A percentile compares a stretch with the other conserved stretches of the same genome.
phyloP scores from a whole-genome alignment of 2,797 vertebrate species.

The Adrianichthys oophorus region DNA sequence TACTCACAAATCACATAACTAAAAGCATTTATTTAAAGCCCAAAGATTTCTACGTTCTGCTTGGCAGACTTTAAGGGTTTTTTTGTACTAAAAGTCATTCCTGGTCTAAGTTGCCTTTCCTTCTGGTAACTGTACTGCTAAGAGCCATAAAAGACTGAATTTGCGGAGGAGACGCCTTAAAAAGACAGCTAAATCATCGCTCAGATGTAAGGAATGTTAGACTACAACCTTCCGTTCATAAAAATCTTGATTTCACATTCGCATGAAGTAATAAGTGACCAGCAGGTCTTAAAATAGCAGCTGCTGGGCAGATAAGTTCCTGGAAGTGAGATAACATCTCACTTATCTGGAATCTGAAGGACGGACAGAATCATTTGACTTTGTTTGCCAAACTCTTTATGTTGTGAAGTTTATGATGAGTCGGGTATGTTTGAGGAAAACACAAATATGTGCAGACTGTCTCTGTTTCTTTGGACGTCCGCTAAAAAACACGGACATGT shows the following conservation, averaged over 20 bases:
- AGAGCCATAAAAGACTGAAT: constrained; percentile 8
- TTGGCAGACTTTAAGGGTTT: not conserved
- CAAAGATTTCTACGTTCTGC: constrained; percentile 7
- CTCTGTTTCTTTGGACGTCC: constrained; percentile 17
- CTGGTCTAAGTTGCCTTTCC: constrained; percentile 1
- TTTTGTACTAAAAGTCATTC: constrained; percentile 1
- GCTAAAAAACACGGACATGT: constrained; percentile 28
- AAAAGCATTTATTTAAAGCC: not conserved
- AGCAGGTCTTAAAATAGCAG: constrained; percentile 26
- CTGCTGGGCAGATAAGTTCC: constrained; percentile 22
- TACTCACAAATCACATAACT: not conserved
- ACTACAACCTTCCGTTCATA: constrained; percentile 2
- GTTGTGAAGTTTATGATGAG: constrained; percentile 1
- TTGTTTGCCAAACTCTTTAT: not conserved
- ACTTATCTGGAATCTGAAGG: constrained; percentile 13
- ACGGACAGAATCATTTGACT: constrained; percentile 15
- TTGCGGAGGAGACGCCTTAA: constrained; percentile 14
- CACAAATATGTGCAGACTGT: constrained; percentile 15
- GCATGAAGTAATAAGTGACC: constrained; percentile 1
- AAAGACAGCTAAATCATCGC: constrained; percentile 10
- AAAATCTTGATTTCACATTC: constrained; percentile 17
- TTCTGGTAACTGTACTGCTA: constrained; percentile 43
- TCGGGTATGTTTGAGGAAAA: constrained; percentile 7
- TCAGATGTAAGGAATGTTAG: not conserved
- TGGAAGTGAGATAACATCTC: constrained; percentile 23